Conservation (phyloP, 2,888 invertebrate species). For the Mesochorus sp. region DNA sequence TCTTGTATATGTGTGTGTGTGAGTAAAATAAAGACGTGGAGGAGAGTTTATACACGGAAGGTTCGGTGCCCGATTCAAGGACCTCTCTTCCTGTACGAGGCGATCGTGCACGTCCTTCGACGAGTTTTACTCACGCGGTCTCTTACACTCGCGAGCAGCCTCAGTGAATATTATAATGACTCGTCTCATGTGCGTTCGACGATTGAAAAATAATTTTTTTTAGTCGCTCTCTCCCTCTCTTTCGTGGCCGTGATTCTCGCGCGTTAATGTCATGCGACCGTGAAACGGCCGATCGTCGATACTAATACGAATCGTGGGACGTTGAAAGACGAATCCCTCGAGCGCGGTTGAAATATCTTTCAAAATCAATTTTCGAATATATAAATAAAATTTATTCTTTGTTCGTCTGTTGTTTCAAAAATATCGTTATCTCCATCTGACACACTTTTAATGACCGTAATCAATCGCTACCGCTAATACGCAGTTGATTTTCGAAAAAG, state of each 20-base stretch:
- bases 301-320: too few species aligned
- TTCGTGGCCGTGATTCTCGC: slow-evolving; percentile 41
- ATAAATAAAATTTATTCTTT: not conserved
- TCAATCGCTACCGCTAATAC: not conserved
- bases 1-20: slow-evolving; percentile 14
- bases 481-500: not conserved
- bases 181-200: slow-evolving; percentile 23
- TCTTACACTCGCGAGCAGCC: slow-evolving; percentile 45
- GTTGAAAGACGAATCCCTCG: too few species aligned
- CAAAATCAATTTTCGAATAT: too few species aligned
- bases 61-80: slow-evolving; percentile 75
- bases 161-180: slow-evolving; percentile 58
- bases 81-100: slow-evolving; percentile 67
- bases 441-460: not conserved
- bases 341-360: too few species aligned
- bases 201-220: slow-evolving; percentile 28
- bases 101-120: slow-evolving; percentile 55
- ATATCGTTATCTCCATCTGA: too few species aligned
- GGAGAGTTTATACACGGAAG: slow-evolving; percentile 49
- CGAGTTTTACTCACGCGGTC: slow-evolving; percentile 55
- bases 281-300: too few species aligned
- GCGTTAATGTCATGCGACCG: slow-evolving; percentile 23
- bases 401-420: too few species aligned
- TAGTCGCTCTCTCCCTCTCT: slow-evolving; percentile 3
- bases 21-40: slow-evolving; percentile 12